Percentiles rank a stretch among this genome's conserved stretches.
Conservation (phyloP, 2,888 invertebrate species). For the Melanophora roralis region DNA sequence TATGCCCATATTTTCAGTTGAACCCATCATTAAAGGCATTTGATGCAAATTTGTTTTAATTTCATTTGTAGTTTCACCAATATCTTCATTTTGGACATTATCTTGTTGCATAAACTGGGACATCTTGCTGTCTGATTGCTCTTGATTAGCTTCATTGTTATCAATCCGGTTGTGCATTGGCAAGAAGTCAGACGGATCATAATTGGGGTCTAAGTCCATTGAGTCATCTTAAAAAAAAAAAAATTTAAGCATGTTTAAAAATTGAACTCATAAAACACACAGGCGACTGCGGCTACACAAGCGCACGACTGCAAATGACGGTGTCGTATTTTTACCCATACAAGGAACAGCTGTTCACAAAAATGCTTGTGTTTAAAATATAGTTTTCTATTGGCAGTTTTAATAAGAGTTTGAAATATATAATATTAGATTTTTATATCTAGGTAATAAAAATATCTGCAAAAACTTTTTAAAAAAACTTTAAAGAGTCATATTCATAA, state of each 20-base stretch:
- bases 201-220: constrained; percentile 87
- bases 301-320: too few species aligned
- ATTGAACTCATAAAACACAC: background rate
- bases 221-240: constrained; percentile 80
- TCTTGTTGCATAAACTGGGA: constrained; percentile 69
- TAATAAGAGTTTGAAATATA: too few species aligned
- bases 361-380: too few species aligned
- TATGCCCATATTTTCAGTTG: constrained; percentile 80
- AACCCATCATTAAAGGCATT: constrained; percentile 69
- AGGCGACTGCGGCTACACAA: too few species aligned
- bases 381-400: too few species aligned
- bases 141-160: constrained; percentile 57
- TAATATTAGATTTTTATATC: too few species aligned
- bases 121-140: constrained; percentile 49
- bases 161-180: constrained; percentile 77
- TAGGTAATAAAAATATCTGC: too few species aligned
- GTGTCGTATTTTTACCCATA: too few species aligned
- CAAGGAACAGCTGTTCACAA: too few species aligned
- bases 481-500: too few species aligned
- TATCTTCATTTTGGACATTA: constrained; percentile 66
- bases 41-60: constrained; percentile 60
- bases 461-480: too few species aligned
- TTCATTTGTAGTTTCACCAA: constrained; percentile 62
- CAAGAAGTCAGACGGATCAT: constrained; percentile 91
- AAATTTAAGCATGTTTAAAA: too few species aligned